A percentile compares a stretch with the other conserved stretches of the same genome.
These are phyloP conservation scores for Taphrorychus bicolor DNA, from an alignment of 2,888 invertebrate species.

Conservation along the genomic window DNA sequence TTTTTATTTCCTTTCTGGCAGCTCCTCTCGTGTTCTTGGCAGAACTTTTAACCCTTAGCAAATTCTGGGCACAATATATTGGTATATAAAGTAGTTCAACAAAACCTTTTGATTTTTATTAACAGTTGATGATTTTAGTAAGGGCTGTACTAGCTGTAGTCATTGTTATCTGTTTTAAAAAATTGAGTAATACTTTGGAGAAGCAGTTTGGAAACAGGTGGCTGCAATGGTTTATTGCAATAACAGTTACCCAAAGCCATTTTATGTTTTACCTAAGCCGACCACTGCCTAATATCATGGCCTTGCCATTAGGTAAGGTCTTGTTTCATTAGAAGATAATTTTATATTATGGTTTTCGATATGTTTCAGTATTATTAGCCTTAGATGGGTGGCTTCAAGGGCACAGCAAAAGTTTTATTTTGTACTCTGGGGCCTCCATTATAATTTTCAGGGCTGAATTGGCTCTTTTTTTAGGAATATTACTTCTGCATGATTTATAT, in stretches of 20 bases:
- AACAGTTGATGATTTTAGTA: conserved; percentile 67
- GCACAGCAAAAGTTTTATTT: conserved; percentile 76
- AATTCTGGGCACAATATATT: conserved; percentile 89
- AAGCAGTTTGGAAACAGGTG: conserved; percentile 80
- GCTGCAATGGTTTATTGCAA: conserved; percentile 80
- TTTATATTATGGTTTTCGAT: background rate
- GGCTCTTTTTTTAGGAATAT: conserved; percentile 82
- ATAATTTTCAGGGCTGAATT: conserved; percentile 92
- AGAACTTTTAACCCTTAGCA: conserved; percentile 73
- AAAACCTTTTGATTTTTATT: background rate
- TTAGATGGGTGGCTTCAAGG: conserved; percentile 85
- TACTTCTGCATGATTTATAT: conserved; percentile 82
- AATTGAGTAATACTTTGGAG: conserved; percentile 76
- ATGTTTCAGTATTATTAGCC: conserved; percentile 68
- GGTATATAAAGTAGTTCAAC: conserved; percentile 64
- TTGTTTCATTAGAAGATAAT: background rate
- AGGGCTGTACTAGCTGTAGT: conserved; percentile 79
- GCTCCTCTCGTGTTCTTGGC: conserved; percentile 77
- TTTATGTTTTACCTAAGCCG: conserved; percentile 97
- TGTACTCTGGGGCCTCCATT: conserved; percentile 85
- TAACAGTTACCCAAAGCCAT: conserved; percentile 95
- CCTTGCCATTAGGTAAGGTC: conserved; percentile 83
- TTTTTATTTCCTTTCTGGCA: conserved; percentile 79
- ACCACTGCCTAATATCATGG: conserved; percentile 94
- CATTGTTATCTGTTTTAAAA: conserved; percentile 77